Conservation (phyloP, 2,888 invertebrate species). For the Diarsia brunnea region DNA sequence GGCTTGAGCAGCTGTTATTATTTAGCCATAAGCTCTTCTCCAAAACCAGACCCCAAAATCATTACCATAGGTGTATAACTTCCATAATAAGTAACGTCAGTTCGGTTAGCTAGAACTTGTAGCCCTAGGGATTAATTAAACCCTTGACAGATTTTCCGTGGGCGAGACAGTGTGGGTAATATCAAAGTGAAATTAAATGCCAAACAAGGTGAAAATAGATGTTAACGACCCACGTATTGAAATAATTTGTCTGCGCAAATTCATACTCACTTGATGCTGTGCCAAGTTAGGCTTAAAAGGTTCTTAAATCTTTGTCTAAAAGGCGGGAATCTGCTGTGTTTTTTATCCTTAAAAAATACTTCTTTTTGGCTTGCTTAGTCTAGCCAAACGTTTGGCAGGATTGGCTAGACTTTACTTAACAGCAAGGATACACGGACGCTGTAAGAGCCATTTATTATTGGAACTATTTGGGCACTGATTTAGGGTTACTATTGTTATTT, state of each 20-base stretch:
- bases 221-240: neutral
- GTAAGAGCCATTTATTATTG: neutral
- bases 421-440: neutral
- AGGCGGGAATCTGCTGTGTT: constrained; percentile 1
- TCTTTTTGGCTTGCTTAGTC: neutral
- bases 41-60: neutral
- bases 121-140: constrained; percentile 25
- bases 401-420: constrained; percentile 17
- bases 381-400: constrained; percentile 15
- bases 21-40: too few species aligned
- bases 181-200: constrained; percentile 11
- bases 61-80: neutral
- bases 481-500: neutral
- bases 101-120: neutral
- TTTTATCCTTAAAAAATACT: constrained; percentile 4
- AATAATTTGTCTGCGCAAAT: constrained; percentile 17
- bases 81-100: neutral
- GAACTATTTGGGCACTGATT: neutral
- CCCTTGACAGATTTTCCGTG: constrained; percentile 18
- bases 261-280: constrained; percentile 34
- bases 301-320: constrained; percentile 30
- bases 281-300: constrained; percentile 54
- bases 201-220: neutral
- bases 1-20: too few species aligned
- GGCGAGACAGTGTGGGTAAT: constrained; percentile 15